phyloP scores from a whole-genome alignment of 30 jellyfish, hydroid and myxozoan species.

The Turritopsis rubra region DNA sequence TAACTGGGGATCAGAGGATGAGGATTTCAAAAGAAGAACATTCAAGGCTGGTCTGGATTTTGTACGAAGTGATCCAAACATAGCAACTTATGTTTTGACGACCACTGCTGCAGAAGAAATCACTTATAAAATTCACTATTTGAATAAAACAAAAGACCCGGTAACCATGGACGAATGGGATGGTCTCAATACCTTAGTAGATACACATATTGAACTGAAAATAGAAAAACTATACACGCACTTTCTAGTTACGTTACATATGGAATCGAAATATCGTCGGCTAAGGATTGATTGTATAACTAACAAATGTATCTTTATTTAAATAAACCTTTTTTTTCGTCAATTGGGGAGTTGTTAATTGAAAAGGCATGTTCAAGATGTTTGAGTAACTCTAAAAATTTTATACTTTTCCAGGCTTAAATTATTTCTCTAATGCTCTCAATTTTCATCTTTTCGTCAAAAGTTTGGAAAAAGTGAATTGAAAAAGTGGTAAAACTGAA shows the following conservation, averaged over 20 bases:
- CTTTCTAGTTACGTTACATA: neutral
- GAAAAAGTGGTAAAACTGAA: too few relatives aligned
- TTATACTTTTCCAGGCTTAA: too few relatives aligned
- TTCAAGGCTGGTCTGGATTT: neutral
- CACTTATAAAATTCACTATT: neutral
- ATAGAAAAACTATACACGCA: neutral
- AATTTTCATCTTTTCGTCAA: too few relatives aligned
- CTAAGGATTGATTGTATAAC: neutral
- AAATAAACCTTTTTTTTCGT: too few relatives aligned
- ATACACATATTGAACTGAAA: neutral
- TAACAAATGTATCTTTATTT: neutral
- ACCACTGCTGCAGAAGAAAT: neutral
- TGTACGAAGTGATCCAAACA: neutral
- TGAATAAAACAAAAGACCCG: neutral
- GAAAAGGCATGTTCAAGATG: too few relatives aligned
- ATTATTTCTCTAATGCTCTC: too few relatives aligned
- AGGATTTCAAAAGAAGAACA: neutral
- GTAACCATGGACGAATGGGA: neutral
- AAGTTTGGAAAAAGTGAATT: too few relatives aligned
- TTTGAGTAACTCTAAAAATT: too few relatives aligned
- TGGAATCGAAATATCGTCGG: neutral
- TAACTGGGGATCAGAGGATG: neutral
- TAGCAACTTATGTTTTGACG: neutral
- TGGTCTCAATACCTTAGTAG: neutral
- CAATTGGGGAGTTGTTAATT: too few relatives aligned